phyloP scores from a whole-genome alignment of 2,888 invertebrate species.

The Agonum fuliginosum region DNA sequence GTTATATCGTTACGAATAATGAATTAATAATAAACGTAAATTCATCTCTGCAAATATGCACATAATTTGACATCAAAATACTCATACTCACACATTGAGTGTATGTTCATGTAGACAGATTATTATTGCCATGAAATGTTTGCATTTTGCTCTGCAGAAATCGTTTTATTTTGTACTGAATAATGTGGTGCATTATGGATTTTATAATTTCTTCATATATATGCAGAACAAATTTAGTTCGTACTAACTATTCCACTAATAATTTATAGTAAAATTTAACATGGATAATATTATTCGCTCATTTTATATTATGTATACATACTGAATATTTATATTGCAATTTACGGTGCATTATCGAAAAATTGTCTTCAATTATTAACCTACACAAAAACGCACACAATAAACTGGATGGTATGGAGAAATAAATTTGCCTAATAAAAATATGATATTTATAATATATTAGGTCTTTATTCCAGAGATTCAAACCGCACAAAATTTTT shows the following conservation, averaged over 20 bases:
- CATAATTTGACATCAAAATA: conserved; percentile 13
- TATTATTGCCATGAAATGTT: conserved; percentile 27
- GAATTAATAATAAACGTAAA: conserved; percentile 15
- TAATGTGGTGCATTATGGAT: conserved; percentile 21
- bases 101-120: background rate
- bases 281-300: background rate
- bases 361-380: no score
- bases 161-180: background rate
- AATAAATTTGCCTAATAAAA: no score
- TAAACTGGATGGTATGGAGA: no score
- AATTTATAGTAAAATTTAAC: conserved; percentile 19
- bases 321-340: background rate
- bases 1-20: conserved; percentile 23
- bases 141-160: conserved; percentile 1
- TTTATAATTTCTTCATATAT: conserved; percentile 38
- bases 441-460: no score
- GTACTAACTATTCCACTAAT: conserved; percentile 7
- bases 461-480: no score
- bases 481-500: no score
- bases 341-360: no score
- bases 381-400: no score
- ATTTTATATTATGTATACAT: background rate
- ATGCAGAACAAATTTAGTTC: conserved; percentile 23
- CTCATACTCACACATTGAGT: no score
- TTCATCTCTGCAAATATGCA: conserved; percentile 21